phyloP scores from a whole-genome alignment of 2,888 invertebrate genomes.

The Atethmia centrago region DNA sequence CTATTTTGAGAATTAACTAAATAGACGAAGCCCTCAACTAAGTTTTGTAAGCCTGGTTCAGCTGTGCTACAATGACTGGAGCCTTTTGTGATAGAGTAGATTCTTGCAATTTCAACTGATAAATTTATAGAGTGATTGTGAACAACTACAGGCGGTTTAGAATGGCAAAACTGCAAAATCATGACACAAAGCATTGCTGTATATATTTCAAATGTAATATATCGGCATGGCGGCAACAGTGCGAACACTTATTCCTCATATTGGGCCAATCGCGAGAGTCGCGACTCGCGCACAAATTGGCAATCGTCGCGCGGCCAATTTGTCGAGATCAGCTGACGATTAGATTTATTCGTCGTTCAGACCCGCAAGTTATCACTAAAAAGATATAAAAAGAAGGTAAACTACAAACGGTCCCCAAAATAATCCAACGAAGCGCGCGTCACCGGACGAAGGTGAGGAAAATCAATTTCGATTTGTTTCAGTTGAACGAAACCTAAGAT shows the following conservation, averaged over 20 bases:
- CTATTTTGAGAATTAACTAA: neutral
- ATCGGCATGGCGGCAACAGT: constrained; percentile 16
- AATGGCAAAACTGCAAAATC: neutral
- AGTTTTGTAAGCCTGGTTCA: neutral
- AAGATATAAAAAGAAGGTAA: constrained; percentile 20
- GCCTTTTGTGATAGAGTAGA: neutral
- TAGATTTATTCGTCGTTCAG: constrained; percentile 71
- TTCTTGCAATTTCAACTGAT: neutral
- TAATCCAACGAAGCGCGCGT: neutral
- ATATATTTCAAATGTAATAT: constrained; percentile 30
- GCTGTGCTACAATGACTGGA: neutral
- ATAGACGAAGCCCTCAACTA: neutral
- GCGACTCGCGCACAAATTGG: constrained; percentile 64
- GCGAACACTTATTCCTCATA: constrained; percentile 56
- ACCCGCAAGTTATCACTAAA: constrained; percentile 1
- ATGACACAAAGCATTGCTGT: constrained; percentile 17
- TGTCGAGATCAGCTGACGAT: constrained; percentile 69
- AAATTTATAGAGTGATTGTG: neutral
- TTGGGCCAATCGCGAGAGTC: constrained; percentile 61
- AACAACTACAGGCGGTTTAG: neutral
- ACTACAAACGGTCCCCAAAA: neutral
- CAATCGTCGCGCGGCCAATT: constrained; percentile 71
- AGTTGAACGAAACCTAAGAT: neutral
- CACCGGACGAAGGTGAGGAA: neutral
- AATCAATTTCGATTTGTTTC: neutral